Evolutionary conservation across 1,140 invertebrate species (phyloP), one percentile per base, ranked within the genome.

Genomic region (Agraylea sexmaculata): DNA sequence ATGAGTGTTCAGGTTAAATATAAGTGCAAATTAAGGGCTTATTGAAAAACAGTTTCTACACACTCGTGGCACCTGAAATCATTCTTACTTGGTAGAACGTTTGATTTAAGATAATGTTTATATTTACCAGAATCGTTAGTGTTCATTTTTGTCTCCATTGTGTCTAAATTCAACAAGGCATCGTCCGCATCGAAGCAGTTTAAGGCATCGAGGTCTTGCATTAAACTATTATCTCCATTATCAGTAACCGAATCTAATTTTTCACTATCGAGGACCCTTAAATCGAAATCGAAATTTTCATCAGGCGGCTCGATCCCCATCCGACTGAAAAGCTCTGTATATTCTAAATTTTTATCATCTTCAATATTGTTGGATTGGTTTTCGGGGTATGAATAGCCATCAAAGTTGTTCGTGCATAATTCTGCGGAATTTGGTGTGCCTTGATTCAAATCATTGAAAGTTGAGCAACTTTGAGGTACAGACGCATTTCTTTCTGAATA

Each of bases 301-400:
- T 17, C 8, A 16, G 35, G 39, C 4, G 32, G 39, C n/a, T 49
- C 43, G 7, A 39, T 36, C 3, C 8, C 25, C 5, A 45, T 32
- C 13, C 32, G 40, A 19, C 43, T 29, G 18, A 49, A 49, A 11
- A 49, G 25, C 13, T 43, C 37, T 1, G 36, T 20, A 12, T 39
- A 45, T 31, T 49, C 43, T 13, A 35, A 2, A 18, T 32, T 45
- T 20, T 46, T 49, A 22, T 15, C 23, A 13, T 25, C 22, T 4
- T 18, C 10, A 27, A 30, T 40, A 17, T 29, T 5, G 19, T 11
- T 20, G 4, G 12, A 13, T 21, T 63, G 55, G 37, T 66, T 68
- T 42, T 66, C 61, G 10, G 60, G 58, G 51, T 65, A 64, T 41
- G 60, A 65, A 34, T 63, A 66, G 40, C 62, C 56, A 21, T 66